Conservation (phyloP, 2,888 invertebrate genomes). For the Tenodera sinensis region DNA sequence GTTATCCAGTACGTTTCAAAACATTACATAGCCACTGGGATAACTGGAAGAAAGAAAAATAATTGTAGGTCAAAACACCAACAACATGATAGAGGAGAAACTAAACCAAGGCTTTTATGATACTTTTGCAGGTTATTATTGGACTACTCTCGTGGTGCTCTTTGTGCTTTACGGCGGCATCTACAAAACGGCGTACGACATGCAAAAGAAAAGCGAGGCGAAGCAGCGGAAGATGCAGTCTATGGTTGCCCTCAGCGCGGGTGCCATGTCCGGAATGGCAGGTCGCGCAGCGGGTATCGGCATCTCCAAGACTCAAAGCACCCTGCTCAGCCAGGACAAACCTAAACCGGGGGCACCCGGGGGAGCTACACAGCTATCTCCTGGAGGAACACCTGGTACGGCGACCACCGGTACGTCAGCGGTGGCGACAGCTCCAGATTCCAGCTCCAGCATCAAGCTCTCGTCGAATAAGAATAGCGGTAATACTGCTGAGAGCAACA, state of each 20-base stretch:
- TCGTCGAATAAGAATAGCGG: slow-evolving; percentile 57
- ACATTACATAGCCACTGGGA: no score
- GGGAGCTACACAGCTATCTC: slow-evolving; percentile 36
- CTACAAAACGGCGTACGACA: slow-evolving; percentile 93
- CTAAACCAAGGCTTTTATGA: background rate
- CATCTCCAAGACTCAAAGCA: slow-evolving; percentile 69
- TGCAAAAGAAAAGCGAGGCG: slow-evolving; percentile 95
- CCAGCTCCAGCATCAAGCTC: slow-evolving; percentile 59
- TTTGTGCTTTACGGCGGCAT: slow-evolving; percentile 96
- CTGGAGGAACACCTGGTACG: slow-evolving; percentile 23
- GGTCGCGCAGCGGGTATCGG: slow-evolving; percentile 83
- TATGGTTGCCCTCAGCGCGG: slow-evolving; percentile 87
- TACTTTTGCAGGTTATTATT: slow-evolving; percentile 68
- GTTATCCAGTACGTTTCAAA: no score
- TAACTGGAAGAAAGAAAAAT: no score
- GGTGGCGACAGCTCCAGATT: slow-evolving; percentile 42
- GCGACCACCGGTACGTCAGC: background rate
- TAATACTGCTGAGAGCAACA: slow-evolving; percentile 56
- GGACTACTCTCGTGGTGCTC: slow-evolving; percentile 93
- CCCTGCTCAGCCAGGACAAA: slow-evolving; percentile 69
- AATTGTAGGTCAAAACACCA: no score
- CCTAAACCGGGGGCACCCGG: slow-evolving; percentile 53
- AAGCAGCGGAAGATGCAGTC: slow-evolving; percentile 94
- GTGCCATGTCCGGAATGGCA: slow-evolving; percentile 88
- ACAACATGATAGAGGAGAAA: no score